Percentiles rank a stretch among this genome's conserved stretches.
Evolutionary conservation across 1,140 invertebrate species (phyloP).

Genomic region (Cydia amplana): DNA sequence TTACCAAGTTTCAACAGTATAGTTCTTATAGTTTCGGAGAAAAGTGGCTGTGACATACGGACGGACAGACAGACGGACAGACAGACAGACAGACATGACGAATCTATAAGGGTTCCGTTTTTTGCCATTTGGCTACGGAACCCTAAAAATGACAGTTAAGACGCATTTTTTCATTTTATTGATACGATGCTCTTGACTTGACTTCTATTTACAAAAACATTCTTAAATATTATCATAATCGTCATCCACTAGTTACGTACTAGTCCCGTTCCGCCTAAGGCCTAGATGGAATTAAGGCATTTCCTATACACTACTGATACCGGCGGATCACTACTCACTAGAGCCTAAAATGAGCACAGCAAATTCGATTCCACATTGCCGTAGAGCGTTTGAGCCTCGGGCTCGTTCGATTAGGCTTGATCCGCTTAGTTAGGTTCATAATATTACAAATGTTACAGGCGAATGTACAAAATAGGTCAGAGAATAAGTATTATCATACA

Average conservation of each 20-base stretch:
- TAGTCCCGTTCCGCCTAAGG: background rate
- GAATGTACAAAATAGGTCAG: background rate
- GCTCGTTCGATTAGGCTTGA: conserved; percentile 5
- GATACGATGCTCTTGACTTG: no score
- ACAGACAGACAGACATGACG: no score
- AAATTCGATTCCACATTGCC: conserved; percentile 15
- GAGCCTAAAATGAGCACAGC: conserved; percentile 9
- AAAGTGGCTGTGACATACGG: no score
- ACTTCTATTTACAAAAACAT: background rate
- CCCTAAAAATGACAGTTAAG: no score
- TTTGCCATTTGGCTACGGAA: no score
- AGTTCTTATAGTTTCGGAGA: no score
- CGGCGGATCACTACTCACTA: conserved; percentile 4
- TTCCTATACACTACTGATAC: conserved; percentile 6
- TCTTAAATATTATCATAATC: background rate
- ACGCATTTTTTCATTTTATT: no score
- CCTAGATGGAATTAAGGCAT: conserved; percentile 7
- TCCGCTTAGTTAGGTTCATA: background rate
- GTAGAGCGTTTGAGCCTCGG: conserved; percentile 7
- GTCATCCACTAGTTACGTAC: background rate
- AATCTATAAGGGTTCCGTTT: no score
- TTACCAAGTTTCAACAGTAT: no score
- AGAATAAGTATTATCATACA: no score
- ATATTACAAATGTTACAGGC: no score
- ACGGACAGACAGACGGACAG: no score